Percentiles rank a stretch among this genome's conserved stretches.
Conservation (phyloP, 2,113 vertebrate genomes). For the Barnardius zonarius region DNA sequence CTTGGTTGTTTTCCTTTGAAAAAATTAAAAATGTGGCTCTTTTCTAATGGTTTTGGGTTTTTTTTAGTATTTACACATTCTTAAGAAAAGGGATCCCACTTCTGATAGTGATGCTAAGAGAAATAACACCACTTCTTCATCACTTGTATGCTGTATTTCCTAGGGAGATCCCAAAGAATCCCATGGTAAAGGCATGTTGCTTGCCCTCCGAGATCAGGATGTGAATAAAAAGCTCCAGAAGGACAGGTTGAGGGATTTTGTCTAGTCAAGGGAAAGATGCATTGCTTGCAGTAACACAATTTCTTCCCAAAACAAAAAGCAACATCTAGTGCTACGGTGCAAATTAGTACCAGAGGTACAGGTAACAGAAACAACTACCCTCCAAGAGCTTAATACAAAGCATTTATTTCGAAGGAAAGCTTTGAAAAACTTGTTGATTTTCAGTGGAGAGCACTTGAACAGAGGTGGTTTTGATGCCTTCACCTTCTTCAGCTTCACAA, state of each 20-base stretch:
- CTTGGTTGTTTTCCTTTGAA: conserved; percentile 68
- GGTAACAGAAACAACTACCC: neutral
- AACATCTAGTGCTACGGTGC: neutral
- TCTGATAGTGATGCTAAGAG: neutral
- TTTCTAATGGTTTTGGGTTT: neutral
- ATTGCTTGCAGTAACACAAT: neutral
- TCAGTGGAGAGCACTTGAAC: neutral
- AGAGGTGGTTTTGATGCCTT: neutral
- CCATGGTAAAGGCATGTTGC: neutral
- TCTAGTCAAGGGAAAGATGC: neutral
- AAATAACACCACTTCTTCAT: neutral
- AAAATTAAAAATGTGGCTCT: conserved; percentile 68
- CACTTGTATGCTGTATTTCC: neutral
- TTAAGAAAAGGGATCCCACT: neutral
- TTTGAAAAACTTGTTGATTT: neutral
- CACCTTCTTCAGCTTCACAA: neutral
- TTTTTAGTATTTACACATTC: neutral
- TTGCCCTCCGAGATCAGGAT: neutral
- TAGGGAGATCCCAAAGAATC: neutral
- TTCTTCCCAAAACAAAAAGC: neutral
- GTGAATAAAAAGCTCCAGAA: neutral
- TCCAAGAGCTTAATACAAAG: neutral
- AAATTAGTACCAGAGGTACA: neutral
- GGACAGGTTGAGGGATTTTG: neutral
- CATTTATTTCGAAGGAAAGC: neutral